Evolutionary conservation across 1,140 invertebrate genomes (phyloP), one percentile per base, ranked within the genome.

Genomic region (Lucilia sericata): DNA sequence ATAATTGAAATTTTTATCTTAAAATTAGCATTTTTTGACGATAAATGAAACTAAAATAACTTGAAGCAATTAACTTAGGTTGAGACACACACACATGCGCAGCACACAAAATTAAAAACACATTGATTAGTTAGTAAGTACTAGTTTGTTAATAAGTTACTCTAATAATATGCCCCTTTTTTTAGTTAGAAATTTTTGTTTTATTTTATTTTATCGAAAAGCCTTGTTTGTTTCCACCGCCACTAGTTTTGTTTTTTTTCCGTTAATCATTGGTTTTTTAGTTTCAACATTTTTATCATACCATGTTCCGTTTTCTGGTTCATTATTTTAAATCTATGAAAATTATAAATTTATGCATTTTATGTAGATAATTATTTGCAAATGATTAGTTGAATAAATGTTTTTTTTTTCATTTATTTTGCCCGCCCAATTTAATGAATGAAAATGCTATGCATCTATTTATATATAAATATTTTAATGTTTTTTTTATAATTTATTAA

Each of bases 401-500:
- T 42, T 42, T 42, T 42, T 55, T 12, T 55, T 55, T 55, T 5
- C 4, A 10, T 55, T n/a, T 55, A 12, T 55, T n/a, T 60, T 5
- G n/a, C 65, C 17, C 51, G n/a, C 14, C 14, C 7, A 70, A 70
- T 8, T 70, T 70, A 70, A 70, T 70, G 65, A 70, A 42, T 70
- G 65, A 70, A 25, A 70, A 70, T 70, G 65, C 65, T 70, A 9
- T 70, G 65, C 65, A 70, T 70, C 65, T 70, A 70, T 21, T 70
- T 70, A 25, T 70, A 4, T 49, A 12, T 55, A 12, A 55, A n/a
- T n/a, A n/a, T n/a, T 55, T 55, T 17, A 55, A 55, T n/a, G n/a
- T 55, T 55, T 55, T 55, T 55, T 55, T 55, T 0, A 12, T 55
- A 42, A 17, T 55, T 55, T 14, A 17, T 55, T 55, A 55, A 14